Conservation (phyloP, 1,140 invertebrate species). For the Drosophila sp. region DNA sequence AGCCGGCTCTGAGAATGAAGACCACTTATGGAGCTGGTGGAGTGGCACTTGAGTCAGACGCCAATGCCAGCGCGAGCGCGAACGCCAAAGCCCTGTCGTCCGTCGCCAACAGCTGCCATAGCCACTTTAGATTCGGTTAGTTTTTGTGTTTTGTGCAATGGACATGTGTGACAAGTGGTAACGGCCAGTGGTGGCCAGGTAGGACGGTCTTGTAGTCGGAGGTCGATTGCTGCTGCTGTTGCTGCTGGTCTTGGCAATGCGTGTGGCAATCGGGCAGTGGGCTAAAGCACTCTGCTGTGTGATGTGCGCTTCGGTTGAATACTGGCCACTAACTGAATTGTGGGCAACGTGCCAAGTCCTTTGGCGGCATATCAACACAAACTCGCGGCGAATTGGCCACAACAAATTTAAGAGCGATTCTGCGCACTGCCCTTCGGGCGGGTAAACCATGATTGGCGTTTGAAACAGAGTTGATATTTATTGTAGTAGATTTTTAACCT, state of each 20-base stretch:
- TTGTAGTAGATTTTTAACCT: slow-evolving; percentile 30
- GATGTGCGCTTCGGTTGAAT: slow-evolving; percentile 33
- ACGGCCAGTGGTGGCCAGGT: background rate
- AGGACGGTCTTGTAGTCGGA: background rate
- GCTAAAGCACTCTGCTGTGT: slow-evolving; percentile 13
- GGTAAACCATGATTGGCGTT: slow-evolving; percentile 39
- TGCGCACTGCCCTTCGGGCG: slow-evolving; percentile 55
- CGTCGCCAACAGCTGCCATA: slow-evolving; percentile 63
- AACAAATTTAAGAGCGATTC: slow-evolving; percentile 49
- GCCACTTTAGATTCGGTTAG: slow-evolving; percentile 46
- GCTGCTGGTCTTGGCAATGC: slow-evolving; percentile 16
- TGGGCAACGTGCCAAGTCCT: slow-evolving; percentile 49
- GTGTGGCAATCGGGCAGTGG: slow-evolving; percentile 2
- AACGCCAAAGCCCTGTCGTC: slow-evolving; percentile 5
- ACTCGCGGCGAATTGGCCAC: slow-evolving; percentile 48
- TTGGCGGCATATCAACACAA: slow-evolving; percentile 58
- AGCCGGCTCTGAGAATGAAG: slow-evolving; percentile 20
- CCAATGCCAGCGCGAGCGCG: slow-evolving; percentile 13
- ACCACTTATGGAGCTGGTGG: slow-evolving; percentile 15
- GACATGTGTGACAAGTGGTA: slow-evolving; percentile 62
- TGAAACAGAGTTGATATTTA: slow-evolving; percentile 45
- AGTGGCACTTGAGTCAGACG: slow-evolving; percentile 48
- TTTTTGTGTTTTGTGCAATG: slow-evolving; percentile 21
- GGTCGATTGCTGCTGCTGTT: slow-evolving; percentile 35
- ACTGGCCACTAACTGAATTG: slow-evolving; percentile 66